These are phyloP conservation scores for Mus spicilegus DNA, from an alignment of 2,113 vertebrate species.

Conservation along the genomic window DNA sequence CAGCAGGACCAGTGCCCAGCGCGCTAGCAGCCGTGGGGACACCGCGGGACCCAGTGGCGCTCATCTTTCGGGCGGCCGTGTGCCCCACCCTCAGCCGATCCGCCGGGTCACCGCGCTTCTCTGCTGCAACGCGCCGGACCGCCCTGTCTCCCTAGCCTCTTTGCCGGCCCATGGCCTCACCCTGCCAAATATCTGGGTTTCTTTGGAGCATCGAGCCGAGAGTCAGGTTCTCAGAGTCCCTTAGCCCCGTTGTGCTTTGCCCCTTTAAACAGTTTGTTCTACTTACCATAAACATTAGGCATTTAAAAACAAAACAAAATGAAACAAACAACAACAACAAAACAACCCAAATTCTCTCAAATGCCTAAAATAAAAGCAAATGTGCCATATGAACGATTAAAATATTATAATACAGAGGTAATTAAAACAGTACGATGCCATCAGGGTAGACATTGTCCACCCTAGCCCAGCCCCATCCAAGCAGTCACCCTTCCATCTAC, in stretches of 20 bases:
- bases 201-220: not conserved
- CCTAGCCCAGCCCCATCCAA: not conserved
- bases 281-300: not conserved
- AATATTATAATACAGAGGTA: not conserved
- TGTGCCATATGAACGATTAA: not conserved
- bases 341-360: not conserved
- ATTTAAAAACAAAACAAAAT: not conserved
- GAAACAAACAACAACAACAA: not conserved
- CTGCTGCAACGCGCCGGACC: not conserved
- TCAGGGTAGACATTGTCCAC: not conserved
- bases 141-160: not conserved
- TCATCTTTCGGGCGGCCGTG: not conserved
- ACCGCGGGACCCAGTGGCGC: not conserved
- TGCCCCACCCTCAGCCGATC: not conserved
- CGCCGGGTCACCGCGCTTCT: not conserved
- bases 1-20: slow-evolving; percentile 62
- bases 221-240: not conserved
- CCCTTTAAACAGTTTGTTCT: not conserved
- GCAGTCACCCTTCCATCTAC: not conserved
- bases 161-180: not conserved
- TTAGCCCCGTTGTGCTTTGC: not conserved
- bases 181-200: not conserved
- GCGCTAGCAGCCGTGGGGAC: slow-evolving; percentile 12
- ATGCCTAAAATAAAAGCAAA: slow-evolving; percentile 30
- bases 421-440: not conserved